Evolutionary conservation across 2,888 invertebrate species (phyloP).

Genomic region (Drosophila leonis): DNA sequence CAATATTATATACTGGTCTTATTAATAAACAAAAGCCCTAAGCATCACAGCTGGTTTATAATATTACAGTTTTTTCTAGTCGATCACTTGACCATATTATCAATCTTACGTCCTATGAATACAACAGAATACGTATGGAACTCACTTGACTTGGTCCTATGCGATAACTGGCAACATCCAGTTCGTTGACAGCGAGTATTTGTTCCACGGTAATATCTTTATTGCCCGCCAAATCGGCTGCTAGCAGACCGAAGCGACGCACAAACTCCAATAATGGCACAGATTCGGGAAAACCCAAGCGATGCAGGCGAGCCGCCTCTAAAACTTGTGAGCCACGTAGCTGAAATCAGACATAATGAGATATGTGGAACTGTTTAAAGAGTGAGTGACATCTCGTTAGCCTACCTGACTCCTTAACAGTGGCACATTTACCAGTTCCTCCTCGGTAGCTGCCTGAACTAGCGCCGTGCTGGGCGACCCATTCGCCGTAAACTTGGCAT

Average conservation of each 20-base stretch:
- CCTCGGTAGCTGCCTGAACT: constrained; percentile 82
- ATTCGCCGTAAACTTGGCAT: constrained; percentile 81
- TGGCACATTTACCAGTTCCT: constrained; percentile 91
- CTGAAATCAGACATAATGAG: constrained; percentile 85
- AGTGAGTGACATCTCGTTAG: neutral
- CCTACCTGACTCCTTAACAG: constrained; percentile 93
- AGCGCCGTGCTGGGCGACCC: constrained; percentile 81
- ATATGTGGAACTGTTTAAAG: neutral
- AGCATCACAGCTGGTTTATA: neutral
- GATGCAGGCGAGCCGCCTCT: constrained; percentile 94
- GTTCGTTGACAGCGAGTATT: constrained; percentile 92
- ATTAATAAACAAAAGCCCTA: neutral
- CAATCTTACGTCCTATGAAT: neutral
- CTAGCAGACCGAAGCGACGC: constrained; percentile 90
- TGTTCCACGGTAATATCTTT: constrained; percentile 90
- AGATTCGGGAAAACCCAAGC: constrained; percentile 97
- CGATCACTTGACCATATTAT: neutral
- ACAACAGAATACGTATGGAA: constrained; percentile 45
- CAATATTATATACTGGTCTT: neutral
- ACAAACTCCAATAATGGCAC: constrained; percentile 95
- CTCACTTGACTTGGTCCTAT: constrained; percentile 97
- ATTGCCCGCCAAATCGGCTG: constrained; percentile 76
- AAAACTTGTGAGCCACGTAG: constrained; percentile 95
- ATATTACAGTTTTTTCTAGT: neutral
- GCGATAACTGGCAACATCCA: constrained; percentile 94